phyloP scores from a whole-genome alignment of 1,140 invertebrate genomes.

The Lepidurus apus region DNA sequence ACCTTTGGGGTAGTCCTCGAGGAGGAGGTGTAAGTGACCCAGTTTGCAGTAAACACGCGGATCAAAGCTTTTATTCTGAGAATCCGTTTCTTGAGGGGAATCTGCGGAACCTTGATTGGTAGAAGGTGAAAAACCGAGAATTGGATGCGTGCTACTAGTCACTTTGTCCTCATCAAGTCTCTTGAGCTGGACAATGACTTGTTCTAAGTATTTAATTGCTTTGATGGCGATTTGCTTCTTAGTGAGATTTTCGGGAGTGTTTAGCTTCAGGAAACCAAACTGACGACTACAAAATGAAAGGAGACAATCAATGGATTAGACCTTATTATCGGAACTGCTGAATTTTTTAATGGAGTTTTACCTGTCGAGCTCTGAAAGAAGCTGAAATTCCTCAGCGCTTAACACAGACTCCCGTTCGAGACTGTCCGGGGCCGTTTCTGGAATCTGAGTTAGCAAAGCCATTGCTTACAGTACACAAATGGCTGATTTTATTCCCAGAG shows the following conservation, averaged over 20 bases:
- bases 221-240: conserved; percentile 72
- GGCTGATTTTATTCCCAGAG: too few relatives aligned
- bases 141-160: conserved; percentile 25
- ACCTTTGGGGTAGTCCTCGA: conserved; percentile 89
- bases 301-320: conserved; percentile 27
- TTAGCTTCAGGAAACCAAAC: conserved; percentile 76
- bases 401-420: too few relatives aligned
- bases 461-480: too few relatives aligned
- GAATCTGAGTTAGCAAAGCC: too few relatives aligned
- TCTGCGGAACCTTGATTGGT: background rate
- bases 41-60: conserved; percentile 87
- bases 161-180: conserved; percentile 44
- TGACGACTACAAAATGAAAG: conserved; percentile 62
- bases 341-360: conserved; percentile 43
- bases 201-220: conserved; percentile 74
- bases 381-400: conserved; percentile 57
- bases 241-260: conserved; percentile 64
- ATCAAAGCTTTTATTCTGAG: conserved; percentile 62
- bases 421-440: too few relatives aligned
- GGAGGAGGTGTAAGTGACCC: conserved; percentile 84
- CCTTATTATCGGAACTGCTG: background rate
- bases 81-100: conserved; percentile 25
- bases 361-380: conserved; percentile 79
- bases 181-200: conserved; percentile 68
- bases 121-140: conserved; percentile 21